These are phyloP conservation scores for Ophthalmotilapia sp. DNA, from an alignment of 2,113 vertebrate genomes.

Conservation along the genomic window DNA sequence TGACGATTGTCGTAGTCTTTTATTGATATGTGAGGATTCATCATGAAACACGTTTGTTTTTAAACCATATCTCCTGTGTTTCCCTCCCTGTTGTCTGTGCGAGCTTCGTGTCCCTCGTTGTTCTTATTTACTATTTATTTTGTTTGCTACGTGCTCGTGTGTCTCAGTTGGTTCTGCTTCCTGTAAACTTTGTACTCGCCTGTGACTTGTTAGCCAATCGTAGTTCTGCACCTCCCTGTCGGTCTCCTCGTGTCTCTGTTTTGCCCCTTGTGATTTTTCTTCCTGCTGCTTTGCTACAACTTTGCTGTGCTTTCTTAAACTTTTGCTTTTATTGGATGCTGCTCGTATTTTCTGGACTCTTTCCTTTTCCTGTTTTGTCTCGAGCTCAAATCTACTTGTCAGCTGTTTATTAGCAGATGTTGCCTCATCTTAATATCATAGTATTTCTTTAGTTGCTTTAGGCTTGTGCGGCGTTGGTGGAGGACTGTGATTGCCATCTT, in stretches of 20 bases:
- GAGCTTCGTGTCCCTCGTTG: fast-evolving
- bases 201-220: neutral
- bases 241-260: neutral
- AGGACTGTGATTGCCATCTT: neutral
- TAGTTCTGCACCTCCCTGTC: fast-evolving
- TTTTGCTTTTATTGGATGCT: neutral
- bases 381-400: neutral
- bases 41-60: neutral
- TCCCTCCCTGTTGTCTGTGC: fast-evolving
- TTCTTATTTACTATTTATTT: neutral
- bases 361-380: neutral
- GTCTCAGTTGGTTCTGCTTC: neutral
- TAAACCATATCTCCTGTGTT: fast-evolving
- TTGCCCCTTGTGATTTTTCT: neutral
- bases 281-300: neutral
- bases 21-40: neutral
- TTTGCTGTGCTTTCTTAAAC: neutral
- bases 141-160: neutral
- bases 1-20: neutral
- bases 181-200: neutral
- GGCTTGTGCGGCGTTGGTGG: neutral
- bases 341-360: neutral
- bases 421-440: neutral
- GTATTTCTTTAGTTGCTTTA: neutral
- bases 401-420: neutral